Percentiles rank a stretch among this genome's conserved stretches.
These are phyloP conservation scores for Nibea coibor DNA, from an alignment of 2,113 vertebrate species.

Conservation along the genomic window DNA sequence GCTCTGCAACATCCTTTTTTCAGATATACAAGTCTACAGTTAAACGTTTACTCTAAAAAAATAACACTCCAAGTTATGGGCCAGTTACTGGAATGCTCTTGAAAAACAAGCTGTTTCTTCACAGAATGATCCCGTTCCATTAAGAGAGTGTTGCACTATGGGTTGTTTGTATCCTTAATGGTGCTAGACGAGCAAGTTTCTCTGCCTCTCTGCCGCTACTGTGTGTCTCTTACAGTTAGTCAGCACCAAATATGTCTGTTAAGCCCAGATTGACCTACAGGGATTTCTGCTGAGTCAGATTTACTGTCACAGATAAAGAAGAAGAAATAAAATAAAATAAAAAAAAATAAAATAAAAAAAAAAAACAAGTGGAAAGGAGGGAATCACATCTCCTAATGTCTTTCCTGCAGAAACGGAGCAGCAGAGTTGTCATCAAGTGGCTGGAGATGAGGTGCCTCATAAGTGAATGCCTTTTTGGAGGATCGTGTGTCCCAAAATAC, in stretches of 20 bases:
- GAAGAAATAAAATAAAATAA: no score
- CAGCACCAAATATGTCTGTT: not conserved
- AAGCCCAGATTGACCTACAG: not conserved
- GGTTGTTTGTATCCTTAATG: conserved; percentile 1
- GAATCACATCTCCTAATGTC: not conserved
- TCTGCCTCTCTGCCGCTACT: not conserved
- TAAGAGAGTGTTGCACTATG: not conserved
- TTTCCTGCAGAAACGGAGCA: not conserved
- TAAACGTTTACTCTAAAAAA: not conserved
- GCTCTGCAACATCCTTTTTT: not conserved
- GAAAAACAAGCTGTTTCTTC: not conserved
- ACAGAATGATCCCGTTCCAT: not conserved
- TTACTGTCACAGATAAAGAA: not conserved
- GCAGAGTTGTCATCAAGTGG: not conserved
- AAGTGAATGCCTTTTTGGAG: not conserved
- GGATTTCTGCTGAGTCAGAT: not conserved
- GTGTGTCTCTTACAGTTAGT: not conserved
- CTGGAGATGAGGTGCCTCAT: not conserved
- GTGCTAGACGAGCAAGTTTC: not conserved
- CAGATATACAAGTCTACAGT: not conserved
- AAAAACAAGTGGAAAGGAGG: not conserved
- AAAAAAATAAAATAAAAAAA: not conserved
- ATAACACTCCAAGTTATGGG: no score
- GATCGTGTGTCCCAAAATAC: not conserved
- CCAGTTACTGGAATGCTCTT: no score